Evolutionary conservation across 2,113 vertebrate species (phyloP).

Genomic region (Eretmochelys imbricata): DNA sequence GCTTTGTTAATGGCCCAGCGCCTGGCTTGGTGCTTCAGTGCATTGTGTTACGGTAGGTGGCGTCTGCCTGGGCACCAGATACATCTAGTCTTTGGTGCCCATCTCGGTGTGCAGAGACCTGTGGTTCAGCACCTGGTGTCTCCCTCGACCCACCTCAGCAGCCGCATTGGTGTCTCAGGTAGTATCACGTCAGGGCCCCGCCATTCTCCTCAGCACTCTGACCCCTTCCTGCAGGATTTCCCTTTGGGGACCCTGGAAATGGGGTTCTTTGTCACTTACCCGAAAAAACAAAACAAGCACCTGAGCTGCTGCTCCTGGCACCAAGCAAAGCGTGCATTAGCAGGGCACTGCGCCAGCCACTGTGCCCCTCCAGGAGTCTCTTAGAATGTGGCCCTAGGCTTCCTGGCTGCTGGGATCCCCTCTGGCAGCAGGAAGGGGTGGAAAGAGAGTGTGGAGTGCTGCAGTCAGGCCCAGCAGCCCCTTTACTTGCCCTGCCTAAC

Average conservation of each 20-base stretch:
- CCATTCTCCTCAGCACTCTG: neutral
- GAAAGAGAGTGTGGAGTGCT: neutral
- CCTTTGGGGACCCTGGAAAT: neutral
- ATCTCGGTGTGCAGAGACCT: neutral
- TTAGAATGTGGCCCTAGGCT: too few relatives aligned
- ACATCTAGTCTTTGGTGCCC: too few relatives aligned
- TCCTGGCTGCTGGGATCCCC: too few relatives aligned
- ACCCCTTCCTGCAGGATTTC: neutral
- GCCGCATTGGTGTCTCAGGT: too few relatives aligned
- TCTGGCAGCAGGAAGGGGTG: too few relatives aligned
- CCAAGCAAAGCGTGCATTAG: too few relatives aligned
- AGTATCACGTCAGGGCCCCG: neutral
- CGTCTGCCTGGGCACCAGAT: neutral
- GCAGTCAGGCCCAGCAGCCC: neutral
- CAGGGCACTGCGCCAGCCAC: too few relatives aligned
- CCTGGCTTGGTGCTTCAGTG: neutral
- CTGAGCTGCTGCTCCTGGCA: neutral
- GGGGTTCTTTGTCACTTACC: neutral
- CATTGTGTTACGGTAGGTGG: neutral
- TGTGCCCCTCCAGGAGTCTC: too few relatives aligned
- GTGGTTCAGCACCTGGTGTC: too few relatives aligned
- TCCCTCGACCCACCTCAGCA: neutral
- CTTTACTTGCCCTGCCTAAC: neutral
- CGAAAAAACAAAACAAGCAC: too few relatives aligned
- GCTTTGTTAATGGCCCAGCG: too few relatives aligned